phyloP scores from a whole-genome alignment of 2,797 vertebrate genomes.

The Pangasius larnaudii region DNA sequence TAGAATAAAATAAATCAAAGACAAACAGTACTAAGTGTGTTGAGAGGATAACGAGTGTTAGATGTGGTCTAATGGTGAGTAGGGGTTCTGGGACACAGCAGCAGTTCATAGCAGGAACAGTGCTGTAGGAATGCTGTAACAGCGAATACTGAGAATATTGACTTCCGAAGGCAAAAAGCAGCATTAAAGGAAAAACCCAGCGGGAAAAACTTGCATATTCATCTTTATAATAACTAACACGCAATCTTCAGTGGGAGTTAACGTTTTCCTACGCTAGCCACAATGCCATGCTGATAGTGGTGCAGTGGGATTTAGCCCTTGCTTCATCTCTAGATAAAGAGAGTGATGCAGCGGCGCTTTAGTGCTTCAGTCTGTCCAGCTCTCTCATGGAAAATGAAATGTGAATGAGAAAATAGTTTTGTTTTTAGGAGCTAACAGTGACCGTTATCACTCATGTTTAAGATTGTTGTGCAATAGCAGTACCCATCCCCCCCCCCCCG shows the following conservation, averaged over 20 bases:
- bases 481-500: background rate
- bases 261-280: background rate
- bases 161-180: background rate
- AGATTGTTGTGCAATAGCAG: background rate
- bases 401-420: background rate
- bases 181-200: no score
- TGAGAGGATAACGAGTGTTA: background rate
- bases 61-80: background rate
- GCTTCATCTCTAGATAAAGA: background rate
- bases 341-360: background rate
- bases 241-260: background rate
- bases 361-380: background rate
- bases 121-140: background rate
- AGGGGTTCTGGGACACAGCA: background rate
- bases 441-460: background rate
- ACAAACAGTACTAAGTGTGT: background rate
- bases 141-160: background rate
- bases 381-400: background rate
- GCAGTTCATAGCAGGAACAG: background rate
- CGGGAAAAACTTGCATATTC: background rate
- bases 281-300: background rate
- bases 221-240: background rate
- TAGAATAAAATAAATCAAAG: background rate
- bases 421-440: background rate
- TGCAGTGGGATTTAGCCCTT: background rate